Percentiles rank a stretch among this genome's conserved stretches.
phyloP scores from a whole-genome alignment of 1,140 invertebrate genomes.

The Muscidifurax raptorellus region DNA sequence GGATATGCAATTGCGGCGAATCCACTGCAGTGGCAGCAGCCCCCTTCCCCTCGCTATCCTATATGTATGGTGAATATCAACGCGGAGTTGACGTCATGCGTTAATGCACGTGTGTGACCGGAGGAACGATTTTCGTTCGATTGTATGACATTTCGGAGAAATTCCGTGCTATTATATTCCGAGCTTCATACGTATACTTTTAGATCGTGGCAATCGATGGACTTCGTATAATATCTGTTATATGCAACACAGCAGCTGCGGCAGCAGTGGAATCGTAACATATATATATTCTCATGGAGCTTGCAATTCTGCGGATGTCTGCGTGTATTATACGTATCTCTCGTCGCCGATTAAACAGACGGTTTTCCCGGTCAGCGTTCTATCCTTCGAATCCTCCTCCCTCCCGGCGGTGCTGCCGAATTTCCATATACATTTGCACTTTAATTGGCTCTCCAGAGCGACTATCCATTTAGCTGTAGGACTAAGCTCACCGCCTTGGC shows the following conservation, averaged over 20 bases:
- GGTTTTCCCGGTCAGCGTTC: constrained; percentile 63
- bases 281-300: neutral
- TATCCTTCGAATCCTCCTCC: neutral
- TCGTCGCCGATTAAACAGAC: constrained; percentile 25
- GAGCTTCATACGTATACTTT: neutral
- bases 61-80: constrained; percentile 7
- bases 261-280: too few relatives aligned
- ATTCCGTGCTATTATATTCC: neutral
- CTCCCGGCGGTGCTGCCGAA: constrained; percentile 50
- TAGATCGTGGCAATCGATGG: neutral
- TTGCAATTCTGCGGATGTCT: neutral
- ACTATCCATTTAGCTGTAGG: constrained; percentile 31
- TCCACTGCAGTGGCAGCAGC: neutral
- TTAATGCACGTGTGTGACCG: neutral
- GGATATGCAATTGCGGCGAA: constrained; percentile 24
- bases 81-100: neutral
- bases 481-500: neutral
- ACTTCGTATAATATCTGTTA: too few relatives aligned
- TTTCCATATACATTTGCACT: constrained; percentile 75
- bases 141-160: neutral
- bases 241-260: too few relatives aligned
- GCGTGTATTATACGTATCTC: neutral
- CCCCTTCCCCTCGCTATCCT: neutral
- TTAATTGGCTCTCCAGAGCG: constrained; percentile 68
- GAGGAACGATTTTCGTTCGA: neutral